Percentiles rank a stretch among this genome's conserved stretches.
phyloP scores from a whole-genome alignment of 2,113 vertebrate species.

The Corvus cornix region DNA sequence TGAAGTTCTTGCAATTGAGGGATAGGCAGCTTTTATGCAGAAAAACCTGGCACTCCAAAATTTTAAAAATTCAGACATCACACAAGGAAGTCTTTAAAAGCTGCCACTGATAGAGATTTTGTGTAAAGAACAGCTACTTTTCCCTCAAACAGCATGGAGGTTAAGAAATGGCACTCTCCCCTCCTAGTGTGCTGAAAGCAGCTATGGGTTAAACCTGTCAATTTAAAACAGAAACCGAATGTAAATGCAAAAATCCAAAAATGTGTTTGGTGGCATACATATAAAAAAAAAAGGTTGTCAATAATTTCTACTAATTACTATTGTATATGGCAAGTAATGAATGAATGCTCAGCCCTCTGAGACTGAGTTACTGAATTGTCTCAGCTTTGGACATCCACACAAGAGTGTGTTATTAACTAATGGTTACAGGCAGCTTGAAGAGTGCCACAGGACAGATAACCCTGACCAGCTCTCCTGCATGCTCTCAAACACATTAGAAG shows the following conservation, averaged over 20 bases:
- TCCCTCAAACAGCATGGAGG: not conserved
- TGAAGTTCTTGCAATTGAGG: not conserved
- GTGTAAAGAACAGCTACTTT: not conserved
- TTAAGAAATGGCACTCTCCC: not conserved
- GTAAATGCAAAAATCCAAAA: not conserved
- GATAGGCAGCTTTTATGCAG: slow-evolving; percentile 34
- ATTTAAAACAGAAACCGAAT: not conserved
- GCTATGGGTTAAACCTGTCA: not conserved
- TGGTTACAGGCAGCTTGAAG: not conserved
- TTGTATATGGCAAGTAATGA: not conserved
- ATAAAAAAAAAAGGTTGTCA: not conserved
- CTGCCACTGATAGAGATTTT: not conserved
- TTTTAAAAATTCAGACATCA: slow-evolving; percentile 3
- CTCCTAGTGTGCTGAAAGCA: not conserved
- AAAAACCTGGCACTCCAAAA: slow-evolving; percentile 17
- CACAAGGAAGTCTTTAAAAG: slow-evolving; percentile 19
- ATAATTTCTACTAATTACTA: not conserved
- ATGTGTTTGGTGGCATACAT: not conserved
- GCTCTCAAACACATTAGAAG: rapidly evolving
- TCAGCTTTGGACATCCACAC: not conserved
- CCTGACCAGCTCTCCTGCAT: not conserved
- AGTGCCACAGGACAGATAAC: not conserved
- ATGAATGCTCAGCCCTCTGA: not conserved
- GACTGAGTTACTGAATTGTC: not conserved
- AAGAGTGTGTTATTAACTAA: not conserved